These are phyloP conservation scores for Sylvilagus bachmani DNA, from an alignment of 2,113 vertebrate species.

Conservation along the genomic window DNA sequence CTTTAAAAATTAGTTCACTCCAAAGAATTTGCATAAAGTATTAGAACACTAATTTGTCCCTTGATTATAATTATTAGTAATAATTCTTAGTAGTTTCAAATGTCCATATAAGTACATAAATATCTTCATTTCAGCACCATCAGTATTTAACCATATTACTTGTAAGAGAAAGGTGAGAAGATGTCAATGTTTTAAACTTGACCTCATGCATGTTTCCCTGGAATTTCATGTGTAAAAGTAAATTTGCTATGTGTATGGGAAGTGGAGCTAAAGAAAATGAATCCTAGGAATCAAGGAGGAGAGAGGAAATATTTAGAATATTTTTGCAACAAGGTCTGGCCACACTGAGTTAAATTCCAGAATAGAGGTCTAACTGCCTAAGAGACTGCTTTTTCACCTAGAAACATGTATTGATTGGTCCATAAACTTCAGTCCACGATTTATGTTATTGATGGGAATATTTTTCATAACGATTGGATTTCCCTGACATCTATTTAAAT, in stretches of 20 bases:
- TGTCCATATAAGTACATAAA: not conserved
- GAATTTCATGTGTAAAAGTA: not conserved
- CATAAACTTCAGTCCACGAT: not conserved
- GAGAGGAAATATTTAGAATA: not conserved
- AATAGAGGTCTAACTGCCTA: not conserved
- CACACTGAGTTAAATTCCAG: not conserved
- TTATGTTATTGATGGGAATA: slow-evolving; percentile 2
- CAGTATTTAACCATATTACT: not conserved
- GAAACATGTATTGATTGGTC: not conserved
- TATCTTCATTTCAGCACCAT: not conserved
- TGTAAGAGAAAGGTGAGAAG: not conserved
- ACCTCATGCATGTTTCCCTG: not conserved
- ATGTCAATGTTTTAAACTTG: not conserved
- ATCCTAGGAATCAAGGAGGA: not conserved
- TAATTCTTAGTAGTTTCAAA: not conserved
- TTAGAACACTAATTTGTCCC: not conserved
- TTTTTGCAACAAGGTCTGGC: not conserved
- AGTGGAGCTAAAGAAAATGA: not conserved
- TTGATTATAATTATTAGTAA: slow-evolving; percentile 24
- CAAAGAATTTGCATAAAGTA: not conserved
- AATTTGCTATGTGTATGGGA: not conserved
- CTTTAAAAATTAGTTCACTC: not conserved
- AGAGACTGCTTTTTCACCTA: not conserved
- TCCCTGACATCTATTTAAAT: slow-evolving; percentile 21
- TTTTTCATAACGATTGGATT: not conserved